These are phyloP conservation scores for Miniopterus natalensis DNA, from an alignment of 2,113 vertebrate genomes.

Conservation along the genomic window DNA sequence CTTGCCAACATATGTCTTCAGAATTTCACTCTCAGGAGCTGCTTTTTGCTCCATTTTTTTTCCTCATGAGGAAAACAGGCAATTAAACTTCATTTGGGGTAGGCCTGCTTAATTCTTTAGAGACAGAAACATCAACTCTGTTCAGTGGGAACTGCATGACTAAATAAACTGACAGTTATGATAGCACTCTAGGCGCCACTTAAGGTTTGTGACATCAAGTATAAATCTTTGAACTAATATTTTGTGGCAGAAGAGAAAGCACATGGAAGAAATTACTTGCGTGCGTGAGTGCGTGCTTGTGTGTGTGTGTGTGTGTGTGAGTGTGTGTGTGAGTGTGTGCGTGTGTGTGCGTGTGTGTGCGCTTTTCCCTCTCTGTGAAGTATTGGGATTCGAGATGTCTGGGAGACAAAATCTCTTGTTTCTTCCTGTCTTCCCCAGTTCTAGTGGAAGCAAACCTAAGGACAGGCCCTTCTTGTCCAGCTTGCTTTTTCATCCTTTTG, in stretches of 20 bases:
- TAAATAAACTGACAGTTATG: neutral
- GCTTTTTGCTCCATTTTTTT: neutral
- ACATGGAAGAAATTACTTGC: no score
- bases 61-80: neutral
- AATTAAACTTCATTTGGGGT: neutral
- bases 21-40: neutral
- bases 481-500: neutral
- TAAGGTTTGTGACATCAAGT: neutral
- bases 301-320: no score
- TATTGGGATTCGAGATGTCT: no score
- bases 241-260: neutral
- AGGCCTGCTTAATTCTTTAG: neutral
- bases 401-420: neutral
- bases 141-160: neutral
- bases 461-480: neutral
- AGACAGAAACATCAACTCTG: neutral
- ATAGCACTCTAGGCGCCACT: neutral
- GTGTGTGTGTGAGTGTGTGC: no score
- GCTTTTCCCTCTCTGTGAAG: no score
- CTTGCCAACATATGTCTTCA: neutral
- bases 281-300: no score
- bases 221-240: neutral
- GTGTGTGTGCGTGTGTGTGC: no score
- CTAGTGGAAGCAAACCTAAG: neutral
- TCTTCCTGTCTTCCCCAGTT: neutral